These are phyloP conservation scores for Caranx melampygus DNA, from an alignment of 2,113 vertebrate genomes.

Conservation along the genomic window DNA sequence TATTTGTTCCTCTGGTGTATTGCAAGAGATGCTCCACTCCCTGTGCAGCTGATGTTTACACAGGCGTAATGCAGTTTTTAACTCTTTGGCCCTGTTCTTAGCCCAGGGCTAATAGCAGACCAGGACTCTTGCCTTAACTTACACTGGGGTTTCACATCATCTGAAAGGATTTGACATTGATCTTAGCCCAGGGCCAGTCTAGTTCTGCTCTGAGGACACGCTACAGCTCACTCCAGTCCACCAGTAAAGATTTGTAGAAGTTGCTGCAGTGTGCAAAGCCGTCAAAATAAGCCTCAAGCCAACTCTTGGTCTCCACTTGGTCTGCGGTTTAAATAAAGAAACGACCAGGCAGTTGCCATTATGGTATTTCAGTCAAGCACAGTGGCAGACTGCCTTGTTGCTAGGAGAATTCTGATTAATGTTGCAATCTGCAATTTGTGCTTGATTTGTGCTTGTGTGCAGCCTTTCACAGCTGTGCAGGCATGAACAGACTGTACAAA, in stretches of 20 bases:
- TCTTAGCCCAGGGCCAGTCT: slow-evolving; percentile 48
- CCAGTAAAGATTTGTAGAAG: slow-evolving; percentile 43
- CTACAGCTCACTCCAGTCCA: slow-evolving; percentile 5
- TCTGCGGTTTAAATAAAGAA: slow-evolving; percentile 50
- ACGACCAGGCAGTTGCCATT: slow-evolving; percentile 39
- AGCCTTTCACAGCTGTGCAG: slow-evolving; percentile 53
- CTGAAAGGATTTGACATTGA: slow-evolving; percentile 62
- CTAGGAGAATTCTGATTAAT: slow-evolving; percentile 66
- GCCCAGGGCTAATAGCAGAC: slow-evolving; percentile 36
- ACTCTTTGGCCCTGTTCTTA: slow-evolving; percentile 35
- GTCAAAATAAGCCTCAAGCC: slow-evolving; percentile 34
- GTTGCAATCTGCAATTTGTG: slow-evolving; percentile 64
- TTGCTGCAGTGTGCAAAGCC: slow-evolving; percentile 36
- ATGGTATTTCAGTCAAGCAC: slow-evolving; percentile 42
- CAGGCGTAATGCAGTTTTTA: slow-evolving; percentile 32
- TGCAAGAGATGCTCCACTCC: not conserved
- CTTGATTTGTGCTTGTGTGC: slow-evolving; percentile 62
- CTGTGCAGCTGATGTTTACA: slow-evolving; percentile 28
- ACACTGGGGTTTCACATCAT: slow-evolving; percentile 50
- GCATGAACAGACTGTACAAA: slow-evolving; percentile 20
- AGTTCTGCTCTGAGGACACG: slow-evolving; percentile 33
- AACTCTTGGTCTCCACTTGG: slow-evolving; percentile 27
- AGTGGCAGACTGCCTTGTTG: slow-evolving; percentile 56
- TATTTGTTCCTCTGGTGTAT: not conserved
- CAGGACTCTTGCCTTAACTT: slow-evolving; percentile 38